Evolutionary conservation across 2,797 vertebrate species (phyloP), one percentile per base, ranked within the genome.

Genomic region (Stomatorhinus walkeri): DNA sequence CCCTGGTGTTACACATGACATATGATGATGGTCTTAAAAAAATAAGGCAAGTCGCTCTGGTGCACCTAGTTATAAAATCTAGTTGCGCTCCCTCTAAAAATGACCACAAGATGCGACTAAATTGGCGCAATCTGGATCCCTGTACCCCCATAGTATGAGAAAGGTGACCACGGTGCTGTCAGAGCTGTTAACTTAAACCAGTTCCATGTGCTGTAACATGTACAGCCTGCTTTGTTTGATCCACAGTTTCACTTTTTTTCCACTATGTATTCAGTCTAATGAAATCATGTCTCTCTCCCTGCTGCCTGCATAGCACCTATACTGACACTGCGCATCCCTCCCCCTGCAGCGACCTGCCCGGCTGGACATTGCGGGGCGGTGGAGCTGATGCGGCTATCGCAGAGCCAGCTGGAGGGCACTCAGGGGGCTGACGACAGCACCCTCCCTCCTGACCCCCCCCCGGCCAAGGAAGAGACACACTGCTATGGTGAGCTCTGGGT

Each of bases 401-500:
- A 76, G 68, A 40, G 79, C 46, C 40, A 48, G 79, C 79, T 83
- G 79, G 79, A 46, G 7, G n/a, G 5, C 2, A 2, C 72, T 83
- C 12, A 36, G 51, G 28, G 51, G 48, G 51, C 85, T 86, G 85
- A 28, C 12, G 48, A 19, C 51, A 52, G 24, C 48, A 54, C 51
- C 24, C 68, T 16, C 32, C 46, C 43, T 7, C 9, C n/a, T 5
- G 1, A 2, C n/a, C 46, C 16, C 43, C 43, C 36, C 14, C 72
- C 36, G 48, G 36, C 28, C 49, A 24, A 22, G 49, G 28, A 56
- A 59, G 51, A n/a, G 16, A 52, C 32, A 28, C 85, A 59, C 32
- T 10, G n/a, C 83, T 85, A 28, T 51, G 51, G 85, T 87, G 85
- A 87, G 51, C 85, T 32, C 85, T 40, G 28, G 48, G 83, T 85